phyloP scores from a whole-genome alignment of 2,113 vertebrate genomes.

The Emydura subglobosa region DNA sequence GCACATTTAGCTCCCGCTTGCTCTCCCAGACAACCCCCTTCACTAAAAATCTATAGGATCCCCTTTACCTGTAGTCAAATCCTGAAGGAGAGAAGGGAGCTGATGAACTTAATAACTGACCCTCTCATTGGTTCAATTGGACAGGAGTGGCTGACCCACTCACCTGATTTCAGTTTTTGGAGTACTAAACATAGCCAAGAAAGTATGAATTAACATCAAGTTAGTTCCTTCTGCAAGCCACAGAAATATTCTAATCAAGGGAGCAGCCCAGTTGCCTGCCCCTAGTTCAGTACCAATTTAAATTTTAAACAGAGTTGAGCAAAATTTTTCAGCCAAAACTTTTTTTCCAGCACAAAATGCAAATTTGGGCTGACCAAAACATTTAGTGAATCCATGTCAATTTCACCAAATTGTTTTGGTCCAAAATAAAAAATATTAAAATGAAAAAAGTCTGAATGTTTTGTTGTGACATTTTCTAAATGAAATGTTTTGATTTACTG shows the following conservation, averaged over 20 bases:
- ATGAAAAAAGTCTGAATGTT: neutral
- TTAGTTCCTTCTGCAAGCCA: neutral
- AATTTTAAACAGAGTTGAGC: neutral
- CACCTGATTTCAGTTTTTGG: neutral
- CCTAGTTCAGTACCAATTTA: neutral
- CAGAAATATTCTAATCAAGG: neutral
- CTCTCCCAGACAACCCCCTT: neutral
- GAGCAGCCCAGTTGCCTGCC: neutral
- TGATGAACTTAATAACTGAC: neutral
- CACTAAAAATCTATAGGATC: neutral
- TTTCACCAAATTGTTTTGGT: neutral
- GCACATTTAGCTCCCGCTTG: neutral
- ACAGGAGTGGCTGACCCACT: neutral
- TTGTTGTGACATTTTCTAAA: neutral
- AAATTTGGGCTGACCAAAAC: neutral
- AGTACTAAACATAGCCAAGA: neutral
- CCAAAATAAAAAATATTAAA: too few relatives aligned
- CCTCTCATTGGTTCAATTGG: neutral
- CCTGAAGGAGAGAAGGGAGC: neutral
- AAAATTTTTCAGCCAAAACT: neutral
- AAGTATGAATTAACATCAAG: neutral
- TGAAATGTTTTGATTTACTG: neutral
- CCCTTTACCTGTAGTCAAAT: neutral
- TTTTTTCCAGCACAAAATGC: neutral
- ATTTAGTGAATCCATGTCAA: neutral